Base-by-base conservation (phyloP, 2,888 invertebrate genomes). In the Thalpophila matura region DNA sequence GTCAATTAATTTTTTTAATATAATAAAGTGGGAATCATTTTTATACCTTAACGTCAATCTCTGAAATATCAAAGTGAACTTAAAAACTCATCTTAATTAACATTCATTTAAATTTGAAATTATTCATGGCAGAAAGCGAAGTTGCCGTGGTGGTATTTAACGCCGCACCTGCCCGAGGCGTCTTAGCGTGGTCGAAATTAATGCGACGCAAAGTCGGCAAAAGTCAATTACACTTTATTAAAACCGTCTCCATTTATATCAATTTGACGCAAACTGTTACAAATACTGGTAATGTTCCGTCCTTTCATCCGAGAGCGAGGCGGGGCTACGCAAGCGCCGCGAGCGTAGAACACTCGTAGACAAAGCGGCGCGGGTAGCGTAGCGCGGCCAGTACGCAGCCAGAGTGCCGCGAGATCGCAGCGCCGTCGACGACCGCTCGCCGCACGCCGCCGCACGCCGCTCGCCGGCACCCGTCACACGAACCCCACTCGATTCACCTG, bases 221-320 rank as follows among this genome's bases (percentile, higher is more conserved):
- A 94, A 95, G 94, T 95, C 94, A 94, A 95, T 95, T 95, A 95
- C 93, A 94, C 93, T 94, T 94, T 94, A 95, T 95, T 95, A 95
- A 95, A 95, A 94, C 93, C 94, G 91, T 94, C 94, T 94, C 93
- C 94, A 95, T 94, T 95, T 94, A 95, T 95, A 94, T 95, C 94
- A 95, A 95, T 95, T 95, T 95, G 94, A 94, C 92, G 93, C 94
- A 94, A 95, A 94, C 94, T 94, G 94, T 94, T 94, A 94, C 94
- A 94, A 95, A 95, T 94, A 95, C 94, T 94, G 93, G 93, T 91
- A 93, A 94, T 94, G 94, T 94, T 92, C 92, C 89, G 92, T 93
- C 92, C 91, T 94, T 93, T 93, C 90, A 91, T 91, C 89, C 85
- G 90, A 90, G 86, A 84, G 88, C 89, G 90, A 93, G 93, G 93